phyloP scores from a whole-genome alignment of 2,888 invertebrate species.

The Macrophya annulata region DNA sequence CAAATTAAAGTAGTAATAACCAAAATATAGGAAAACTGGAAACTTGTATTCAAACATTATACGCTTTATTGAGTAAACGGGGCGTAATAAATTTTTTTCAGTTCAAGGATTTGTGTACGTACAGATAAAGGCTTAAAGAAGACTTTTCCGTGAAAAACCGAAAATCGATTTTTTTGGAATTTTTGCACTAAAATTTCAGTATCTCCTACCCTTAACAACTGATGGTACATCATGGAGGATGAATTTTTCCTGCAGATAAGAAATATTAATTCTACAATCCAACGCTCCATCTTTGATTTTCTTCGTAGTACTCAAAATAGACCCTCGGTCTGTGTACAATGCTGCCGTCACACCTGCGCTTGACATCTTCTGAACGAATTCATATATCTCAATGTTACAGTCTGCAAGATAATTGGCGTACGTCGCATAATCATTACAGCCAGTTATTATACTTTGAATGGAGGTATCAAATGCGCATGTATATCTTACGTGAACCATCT shows the following conservation, averaged over 20 bases:
- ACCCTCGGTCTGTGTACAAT: constrained; percentile 52
- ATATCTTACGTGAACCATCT: constrained; percentile 42
- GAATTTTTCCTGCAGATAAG: constrained; percentile 19
- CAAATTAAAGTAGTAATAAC: too few species aligned
- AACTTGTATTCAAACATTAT: too few species aligned
- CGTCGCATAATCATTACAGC: constrained; percentile 14
- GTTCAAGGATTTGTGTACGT: too few species aligned
- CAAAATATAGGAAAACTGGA: too few species aligned
- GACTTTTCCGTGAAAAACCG: too few species aligned
- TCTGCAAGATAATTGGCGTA: constrained; percentile 42
- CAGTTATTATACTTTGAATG: constrained; percentile 39
- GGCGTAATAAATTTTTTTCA: too few species aligned
- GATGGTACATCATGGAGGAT: constrained; percentile 52
- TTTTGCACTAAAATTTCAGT: too few species aligned
- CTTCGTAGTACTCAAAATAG: constrained; percentile 40
- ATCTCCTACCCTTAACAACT: too few species aligned
- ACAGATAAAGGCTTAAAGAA: too few species aligned
- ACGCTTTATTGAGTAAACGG: too few species aligned
- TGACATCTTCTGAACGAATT: constrained; percentile 46
- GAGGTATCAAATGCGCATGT: constrained; percentile 53
- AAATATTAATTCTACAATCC: constrained; percentile 53
- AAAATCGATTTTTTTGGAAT: too few species aligned
- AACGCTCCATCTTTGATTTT: constrained; percentile 43
- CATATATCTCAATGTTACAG: constrained; percentile 31
- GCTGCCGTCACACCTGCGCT: constrained; percentile 50